Base-by-base conservation (phyloP, 2,888 invertebrate genomes). In the Pilophorus perplexus region DNA sequence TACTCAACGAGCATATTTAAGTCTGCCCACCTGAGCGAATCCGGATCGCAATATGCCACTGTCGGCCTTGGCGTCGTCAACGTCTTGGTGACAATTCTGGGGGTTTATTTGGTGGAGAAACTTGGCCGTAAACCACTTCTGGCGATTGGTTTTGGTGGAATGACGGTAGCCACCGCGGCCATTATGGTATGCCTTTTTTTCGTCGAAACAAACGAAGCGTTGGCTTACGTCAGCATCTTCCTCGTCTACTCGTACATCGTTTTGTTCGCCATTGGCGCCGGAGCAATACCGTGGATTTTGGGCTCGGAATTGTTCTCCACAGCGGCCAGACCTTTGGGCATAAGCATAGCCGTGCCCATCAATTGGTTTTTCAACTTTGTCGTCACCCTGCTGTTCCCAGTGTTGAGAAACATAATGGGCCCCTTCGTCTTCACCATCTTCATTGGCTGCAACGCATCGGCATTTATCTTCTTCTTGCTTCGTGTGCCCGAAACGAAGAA, bases 261-360 rank as follows among this genome's bases (percentile, higher is more conserved):
- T 25, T 85, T 89, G 78, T 95, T 95, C 77, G 93, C 94, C 0
- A 85, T 88, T n/a, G 94, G 94, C 0, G 93, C 93, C 4, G 93
- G 93, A 66, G 92, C 93, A 22, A 94, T 95, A 69, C 94, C 94
- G 2, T 93, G 93, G 91, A 93, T 95, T 81, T 82, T 93, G 69
- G 93, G 93, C 1, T 86, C 89, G 72, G 94, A 93, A 77, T 75
- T 93, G 62, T 93, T 93, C 79, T 86, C 84, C 73, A 91, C 91
- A 74, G 84, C 87, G 1, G 87, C 93, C 0, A 80, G 93, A 54
- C 90, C 92, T 0, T 84, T 88, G 0, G 94, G 93, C 12, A 85
- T 91, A n/a, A 87, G 90, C 0, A 83, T 93, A 2, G 92, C 93
- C 0, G 90, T 93, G 2, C 86, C 88, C 6, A 83, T 88, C 69